Conservation (phyloP, 2,113 vertebrate genomes). For the Podocnemis expansa region DNA sequence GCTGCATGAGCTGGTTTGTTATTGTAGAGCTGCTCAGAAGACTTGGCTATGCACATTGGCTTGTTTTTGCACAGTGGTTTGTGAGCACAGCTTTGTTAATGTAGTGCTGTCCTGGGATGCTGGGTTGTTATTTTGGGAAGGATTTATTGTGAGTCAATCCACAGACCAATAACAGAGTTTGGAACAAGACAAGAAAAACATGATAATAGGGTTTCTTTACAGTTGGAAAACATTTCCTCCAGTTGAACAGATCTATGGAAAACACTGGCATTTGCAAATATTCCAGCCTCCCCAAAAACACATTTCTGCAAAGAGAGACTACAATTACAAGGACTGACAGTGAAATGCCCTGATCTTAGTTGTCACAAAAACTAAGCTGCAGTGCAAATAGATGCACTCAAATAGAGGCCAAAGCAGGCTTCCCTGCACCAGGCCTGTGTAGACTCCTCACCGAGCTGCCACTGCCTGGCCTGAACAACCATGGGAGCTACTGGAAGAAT, state of each 20-base stretch:
- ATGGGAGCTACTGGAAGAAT: background rate
- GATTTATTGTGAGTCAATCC: background rate
- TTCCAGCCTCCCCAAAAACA: background rate
- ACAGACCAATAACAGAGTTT: background rate
- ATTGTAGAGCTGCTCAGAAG: background rate
- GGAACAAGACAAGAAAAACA: background rate
- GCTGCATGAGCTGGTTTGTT: background rate
- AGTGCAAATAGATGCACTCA: background rate
- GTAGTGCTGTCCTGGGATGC: background rate
- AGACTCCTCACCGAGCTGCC: background rate
- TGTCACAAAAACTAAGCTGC: accelerated
- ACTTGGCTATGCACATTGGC: background rate
- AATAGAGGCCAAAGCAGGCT: accelerated
- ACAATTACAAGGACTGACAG: background rate
- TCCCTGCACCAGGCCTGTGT: background rate
- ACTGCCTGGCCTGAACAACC: background rate
- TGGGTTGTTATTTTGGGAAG: background rate
- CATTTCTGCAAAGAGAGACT: constrained; percentile 35
- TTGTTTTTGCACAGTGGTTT: background rate
- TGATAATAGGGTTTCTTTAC: background rate
- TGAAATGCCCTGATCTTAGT: background rate
- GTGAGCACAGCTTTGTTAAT: background rate
- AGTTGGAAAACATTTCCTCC: background rate
- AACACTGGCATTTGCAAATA: constrained; percentile 18
- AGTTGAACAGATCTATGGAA: background rate